These are phyloP conservation scores for Dendrolimus kikuchii DNA, from an alignment of 1,140 invertebrate species.

Conservation along the genomic window DNA sequence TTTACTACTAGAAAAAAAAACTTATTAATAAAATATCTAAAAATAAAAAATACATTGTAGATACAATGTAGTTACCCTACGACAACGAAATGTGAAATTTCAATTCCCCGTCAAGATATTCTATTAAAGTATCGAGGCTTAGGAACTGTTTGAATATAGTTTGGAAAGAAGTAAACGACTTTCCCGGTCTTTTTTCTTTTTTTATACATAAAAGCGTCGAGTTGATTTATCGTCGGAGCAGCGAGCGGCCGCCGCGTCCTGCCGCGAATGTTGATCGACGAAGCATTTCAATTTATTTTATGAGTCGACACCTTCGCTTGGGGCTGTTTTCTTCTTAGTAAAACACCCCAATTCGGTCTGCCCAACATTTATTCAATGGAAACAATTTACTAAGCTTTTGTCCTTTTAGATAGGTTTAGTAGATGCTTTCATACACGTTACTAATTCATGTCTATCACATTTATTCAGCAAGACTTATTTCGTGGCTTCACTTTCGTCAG, in stretches of 20 bases:
- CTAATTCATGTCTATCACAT: no score
- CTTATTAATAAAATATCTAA: not conserved
- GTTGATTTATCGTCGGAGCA: conserved; percentile 59
- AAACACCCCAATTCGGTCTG: conserved; percentile 20
- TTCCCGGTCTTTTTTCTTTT: conserved; percentile 48
- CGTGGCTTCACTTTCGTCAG: no score
- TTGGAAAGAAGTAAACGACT: conserved; percentile 66
- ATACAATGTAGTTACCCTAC: no score
- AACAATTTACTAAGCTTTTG: conserved; percentile 12
- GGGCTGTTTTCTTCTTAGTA: conserved; percentile 23
- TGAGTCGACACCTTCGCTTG: conserved; percentile 54
- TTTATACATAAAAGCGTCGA: conserved; percentile 62
- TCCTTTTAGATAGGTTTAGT: no score
- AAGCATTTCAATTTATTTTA: conserved; percentile 67
- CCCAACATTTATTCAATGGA: conserved; percentile 23
- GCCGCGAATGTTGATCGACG: conserved; percentile 58
- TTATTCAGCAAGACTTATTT: no score
- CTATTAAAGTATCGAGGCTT: conserved; percentile 52
- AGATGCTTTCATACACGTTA: no score
- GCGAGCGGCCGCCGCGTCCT: conserved; percentile 43
- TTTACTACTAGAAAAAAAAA: not conserved
- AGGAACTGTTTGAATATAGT: conserved; percentile 53
- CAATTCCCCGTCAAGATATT: conserved; percentile 48
- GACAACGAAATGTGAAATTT: conserved; percentile 48
- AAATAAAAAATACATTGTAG: not conserved